Evolutionary conservation across 2,113 vertebrate species (phyloP).

Genomic region (Beaufortia kweichowensis): DNA sequence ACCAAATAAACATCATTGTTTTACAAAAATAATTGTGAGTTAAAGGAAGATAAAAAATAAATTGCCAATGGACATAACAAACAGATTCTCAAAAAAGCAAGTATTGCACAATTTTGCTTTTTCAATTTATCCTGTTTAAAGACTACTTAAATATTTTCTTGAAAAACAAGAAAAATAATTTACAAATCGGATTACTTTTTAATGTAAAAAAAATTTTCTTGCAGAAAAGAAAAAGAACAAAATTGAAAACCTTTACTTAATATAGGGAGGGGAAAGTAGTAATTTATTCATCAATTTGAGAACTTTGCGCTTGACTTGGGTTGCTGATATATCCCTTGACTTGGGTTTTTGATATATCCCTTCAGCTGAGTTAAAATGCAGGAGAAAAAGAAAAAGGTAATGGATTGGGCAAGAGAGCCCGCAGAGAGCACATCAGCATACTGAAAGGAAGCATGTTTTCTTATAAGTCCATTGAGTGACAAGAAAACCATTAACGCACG

Average conservation of each 20-base stretch:
- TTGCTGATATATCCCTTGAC: constrained; percentile 66
- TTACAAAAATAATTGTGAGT: no score
- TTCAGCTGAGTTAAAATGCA: constrained; percentile 57
- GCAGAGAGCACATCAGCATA: constrained; percentile 68
- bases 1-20: no score
- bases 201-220: neutral
- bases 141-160: no score
- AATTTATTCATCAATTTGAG: constrained; percentile 57
- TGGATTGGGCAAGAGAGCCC: constrained; percentile 43
- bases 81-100: no score
- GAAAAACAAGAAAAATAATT: no score
- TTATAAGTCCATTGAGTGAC: constrained; percentile 74
- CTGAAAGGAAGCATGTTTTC: constrained; percentile 74
- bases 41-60: no score
- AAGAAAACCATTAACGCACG: constrained; percentile 77
- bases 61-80: no score
- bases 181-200: no score
- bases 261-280: constrained; percentile 57
- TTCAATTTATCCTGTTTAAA: no score
- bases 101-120: no score
- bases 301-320: constrained; percentile 48
- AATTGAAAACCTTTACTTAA: constrained; percentile 49
- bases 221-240: constrained; percentile 11
- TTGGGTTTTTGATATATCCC: constrained; percentile 67
- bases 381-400: constrained; percentile 31